Percentiles rank a stretch among this genome's conserved stretches.
Conservation (phyloP, 2,797 vertebrate genomes). For the Sebastes wilsoni region DNA sequence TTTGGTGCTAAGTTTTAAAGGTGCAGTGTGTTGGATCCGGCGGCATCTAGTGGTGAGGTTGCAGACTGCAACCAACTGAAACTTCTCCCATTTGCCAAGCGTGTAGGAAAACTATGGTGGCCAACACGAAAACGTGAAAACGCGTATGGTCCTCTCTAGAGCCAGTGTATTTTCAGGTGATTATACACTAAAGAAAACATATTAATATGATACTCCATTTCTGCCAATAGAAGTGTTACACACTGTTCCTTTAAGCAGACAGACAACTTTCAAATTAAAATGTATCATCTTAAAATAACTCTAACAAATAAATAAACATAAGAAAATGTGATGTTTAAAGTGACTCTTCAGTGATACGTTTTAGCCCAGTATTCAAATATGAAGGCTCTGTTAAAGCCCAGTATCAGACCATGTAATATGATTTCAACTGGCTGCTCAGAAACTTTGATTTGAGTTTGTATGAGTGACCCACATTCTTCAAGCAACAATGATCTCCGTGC, state of each 20-base stretch:
- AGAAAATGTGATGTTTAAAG: neutral
- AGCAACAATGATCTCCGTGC: slow-evolving; percentile 68
- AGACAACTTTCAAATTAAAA: neutral
- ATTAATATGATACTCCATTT: too few relatives aligned
- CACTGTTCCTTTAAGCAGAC: neutral
- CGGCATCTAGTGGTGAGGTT: too few relatives aligned
- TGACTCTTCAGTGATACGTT: slow-evolving; percentile 23
- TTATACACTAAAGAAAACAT: too few relatives aligned
- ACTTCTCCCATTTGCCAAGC: too few relatives aligned
- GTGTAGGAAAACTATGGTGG: accelerated
- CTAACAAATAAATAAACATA: neutral
- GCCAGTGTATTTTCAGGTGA: too few relatives aligned
- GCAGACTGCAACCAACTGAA: neutral
- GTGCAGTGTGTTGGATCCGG: too few relatives aligned
- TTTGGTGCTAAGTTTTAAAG: too few relatives aligned
- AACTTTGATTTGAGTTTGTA: slow-evolving; percentile 76
- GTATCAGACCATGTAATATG: slow-evolving; percentile 71
- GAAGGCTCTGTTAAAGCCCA: slow-evolving; percentile 28
- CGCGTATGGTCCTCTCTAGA: accelerated
- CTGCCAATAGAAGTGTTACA: neutral
- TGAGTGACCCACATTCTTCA: slow-evolving; percentile 84
- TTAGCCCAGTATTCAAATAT: slow-evolving; percentile 51
- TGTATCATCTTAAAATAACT: neutral
- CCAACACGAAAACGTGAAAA: accelerated
- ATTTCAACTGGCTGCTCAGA: slow-evolving; percentile 64